Evolutionary conservation across 2,888 invertebrate genomes (phyloP).

Genomic region (Lasioglossum morio): DNA sequence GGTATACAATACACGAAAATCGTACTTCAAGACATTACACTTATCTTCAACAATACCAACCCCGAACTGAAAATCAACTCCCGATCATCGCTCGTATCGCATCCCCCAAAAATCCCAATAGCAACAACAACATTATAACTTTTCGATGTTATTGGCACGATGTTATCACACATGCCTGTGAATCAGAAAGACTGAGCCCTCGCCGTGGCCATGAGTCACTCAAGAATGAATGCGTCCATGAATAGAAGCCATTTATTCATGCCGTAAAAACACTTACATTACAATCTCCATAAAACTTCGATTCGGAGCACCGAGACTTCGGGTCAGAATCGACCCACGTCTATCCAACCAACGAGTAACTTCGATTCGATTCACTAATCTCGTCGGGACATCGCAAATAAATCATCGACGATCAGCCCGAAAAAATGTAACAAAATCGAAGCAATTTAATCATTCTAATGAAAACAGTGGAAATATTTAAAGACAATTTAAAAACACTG

Average conservation of each 20-base stretch:
- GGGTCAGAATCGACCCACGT: background rate
- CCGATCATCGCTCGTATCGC: background rate
- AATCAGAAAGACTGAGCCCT: background rate
- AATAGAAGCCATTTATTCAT: background rate
- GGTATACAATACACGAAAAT: background rate
- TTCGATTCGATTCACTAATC: background rate
- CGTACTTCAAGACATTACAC: too few relatives aligned
- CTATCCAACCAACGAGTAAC: background rate
- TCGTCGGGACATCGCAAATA: too few relatives aligned
- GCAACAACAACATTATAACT: background rate
- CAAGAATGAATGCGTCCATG: background rate
- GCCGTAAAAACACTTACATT: background rate
- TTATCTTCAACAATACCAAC: background rate
- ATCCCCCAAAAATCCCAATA: background rate
- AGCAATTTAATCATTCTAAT: too few relatives aligned
- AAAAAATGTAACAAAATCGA: too few relatives aligned
- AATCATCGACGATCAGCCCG: too few relatives aligned
- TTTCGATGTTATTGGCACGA: background rate
- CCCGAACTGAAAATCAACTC: background rate
- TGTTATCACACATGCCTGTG: background rate
- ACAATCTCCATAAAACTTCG: background rate
- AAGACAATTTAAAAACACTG: too few relatives aligned
- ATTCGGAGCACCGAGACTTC: background rate
- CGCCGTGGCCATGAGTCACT: background rate
- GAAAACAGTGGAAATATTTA: too few relatives aligned